Evolutionary conservation across 2,113 vertebrate genomes (phyloP).

Genomic region (Corythornis madagascariensis): DNA sequence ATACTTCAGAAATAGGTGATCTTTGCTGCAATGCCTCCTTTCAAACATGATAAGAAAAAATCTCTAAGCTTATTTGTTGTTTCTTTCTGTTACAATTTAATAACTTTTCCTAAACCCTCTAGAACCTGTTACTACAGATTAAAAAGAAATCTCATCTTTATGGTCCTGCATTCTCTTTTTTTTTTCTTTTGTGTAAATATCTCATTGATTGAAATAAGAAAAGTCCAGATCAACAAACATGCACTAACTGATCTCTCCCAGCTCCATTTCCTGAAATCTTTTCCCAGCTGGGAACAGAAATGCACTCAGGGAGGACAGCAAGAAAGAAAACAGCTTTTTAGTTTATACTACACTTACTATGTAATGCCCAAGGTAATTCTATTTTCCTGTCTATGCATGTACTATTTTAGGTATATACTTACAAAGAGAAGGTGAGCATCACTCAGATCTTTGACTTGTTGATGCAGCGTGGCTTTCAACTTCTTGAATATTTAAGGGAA

Average conservation of each 20-base stretch:
- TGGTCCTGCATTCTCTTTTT: neutral
- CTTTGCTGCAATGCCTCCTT: neutral
- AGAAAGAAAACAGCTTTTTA: neutral
- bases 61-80: neutral
- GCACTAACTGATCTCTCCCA: neutral
- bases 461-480: neutral
- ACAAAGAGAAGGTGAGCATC: neutral
- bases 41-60: neutral
- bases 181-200: neutral
- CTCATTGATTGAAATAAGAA: neutral
- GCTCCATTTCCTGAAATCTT: neutral
- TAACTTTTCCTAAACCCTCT: neutral
- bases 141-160: neutral
- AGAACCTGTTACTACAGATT: neutral
- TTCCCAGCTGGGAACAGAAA: neutral
- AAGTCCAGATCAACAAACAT: neutral
- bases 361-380: neutral
- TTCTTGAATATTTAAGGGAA: conserved; percentile 21
- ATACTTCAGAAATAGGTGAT: neutral
- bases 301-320: neutral
- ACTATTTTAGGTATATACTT: conserved; percentile 1
- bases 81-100: neutral
- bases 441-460: conserved; percentile 7
- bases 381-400: conserved; percentile 2
- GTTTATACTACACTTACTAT: neutral